phyloP scores from a whole-genome alignment of 1,140 invertebrate species.

The Pygmarrhopalites habei region DNA sequence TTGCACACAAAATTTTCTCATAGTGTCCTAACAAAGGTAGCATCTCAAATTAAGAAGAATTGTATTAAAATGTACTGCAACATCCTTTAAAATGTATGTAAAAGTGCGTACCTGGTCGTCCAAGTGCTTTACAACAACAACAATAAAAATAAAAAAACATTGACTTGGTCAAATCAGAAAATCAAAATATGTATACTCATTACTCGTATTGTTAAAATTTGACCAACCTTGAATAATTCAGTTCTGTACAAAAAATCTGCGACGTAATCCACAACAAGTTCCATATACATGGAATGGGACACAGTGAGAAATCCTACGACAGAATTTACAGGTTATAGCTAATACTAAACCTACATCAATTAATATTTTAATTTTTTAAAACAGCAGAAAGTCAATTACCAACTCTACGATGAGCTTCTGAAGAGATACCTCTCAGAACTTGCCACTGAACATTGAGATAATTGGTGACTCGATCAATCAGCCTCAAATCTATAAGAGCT shows the following conservation, averaged over 20 bases:
- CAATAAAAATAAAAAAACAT: too few relatives aligned
- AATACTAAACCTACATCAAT: too few relatives aligned
- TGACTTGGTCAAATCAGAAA: too few relatives aligned
- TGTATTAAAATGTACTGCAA: too few relatives aligned
- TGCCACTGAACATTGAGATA: constrained; percentile 16
- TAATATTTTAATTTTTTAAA: too few relatives aligned
- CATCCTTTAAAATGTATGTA: too few relatives aligned
- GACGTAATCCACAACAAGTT: constrained; percentile 15
- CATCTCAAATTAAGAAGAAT: too few relatives aligned
- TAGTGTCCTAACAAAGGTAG: too few relatives aligned
- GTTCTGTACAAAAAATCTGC: constrained; percentile 13
- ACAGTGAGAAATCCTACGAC: constrained; percentile 12
- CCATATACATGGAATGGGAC: constrained; percentile 20
- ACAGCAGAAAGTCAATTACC: too few relatives aligned
- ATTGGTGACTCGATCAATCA: constrained; percentile 12
- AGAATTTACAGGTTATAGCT: too few relatives aligned
- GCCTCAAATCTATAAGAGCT: constrained; percentile 7
- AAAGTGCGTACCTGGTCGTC: too few relatives aligned
- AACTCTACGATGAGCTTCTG: not conserved
- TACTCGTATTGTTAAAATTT: not conserved
- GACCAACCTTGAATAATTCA: constrained; percentile 16
- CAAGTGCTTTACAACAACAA: too few relatives aligned
- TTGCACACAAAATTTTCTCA: constrained; percentile 4
- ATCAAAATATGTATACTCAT: not conserved
- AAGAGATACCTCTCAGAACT: constrained; percentile 6